phyloP scores from a whole-genome alignment of 2,888 invertebrate species.

The Aspidapion aeneum region DNA sequence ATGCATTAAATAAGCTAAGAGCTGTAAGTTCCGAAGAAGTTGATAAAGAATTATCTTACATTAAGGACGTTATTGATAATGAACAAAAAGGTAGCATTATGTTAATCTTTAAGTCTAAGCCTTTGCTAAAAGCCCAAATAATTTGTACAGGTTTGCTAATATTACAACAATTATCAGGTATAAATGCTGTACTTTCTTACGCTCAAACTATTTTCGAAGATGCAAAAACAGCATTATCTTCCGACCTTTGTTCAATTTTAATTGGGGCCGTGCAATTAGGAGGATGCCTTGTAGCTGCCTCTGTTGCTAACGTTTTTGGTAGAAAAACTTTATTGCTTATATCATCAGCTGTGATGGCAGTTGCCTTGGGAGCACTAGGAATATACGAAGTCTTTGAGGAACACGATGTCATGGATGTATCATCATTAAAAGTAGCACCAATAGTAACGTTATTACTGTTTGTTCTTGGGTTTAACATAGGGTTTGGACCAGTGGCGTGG shows the following conservation, averaged over 20 bases:
- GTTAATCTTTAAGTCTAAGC: slow-evolving; percentile 54
- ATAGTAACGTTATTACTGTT: slow-evolving; percentile 65
- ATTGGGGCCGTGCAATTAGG: slow-evolving; percentile 72
- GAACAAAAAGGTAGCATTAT: slow-evolving; percentile 19
- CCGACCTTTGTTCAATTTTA: slow-evolving; percentile 70
- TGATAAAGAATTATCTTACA: slow-evolving; percentile 56
- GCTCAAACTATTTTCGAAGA: slow-evolving; percentile 67
- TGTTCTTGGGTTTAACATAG: slow-evolving; percentile 69
- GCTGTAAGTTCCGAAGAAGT: slow-evolving; percentile 57
- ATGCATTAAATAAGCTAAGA: slow-evolving; percentile 63
- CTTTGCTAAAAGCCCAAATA: slow-evolving; percentile 73
- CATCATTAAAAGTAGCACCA: slow-evolving; percentile 69
- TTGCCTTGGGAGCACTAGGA: slow-evolving; percentile 51
- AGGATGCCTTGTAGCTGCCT: slow-evolving; percentile 69
- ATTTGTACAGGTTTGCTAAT: slow-evolving; percentile 69
- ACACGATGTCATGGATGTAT: slow-evolving; percentile 46
- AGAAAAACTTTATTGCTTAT: slow-evolving; percentile 66
- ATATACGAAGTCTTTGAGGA: slow-evolving; percentile 46
- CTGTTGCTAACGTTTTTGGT: slow-evolving; percentile 75
- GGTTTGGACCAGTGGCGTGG: slow-evolving; percentile 77
- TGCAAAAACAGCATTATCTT: slow-evolving; percentile 57
- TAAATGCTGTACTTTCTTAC: slow-evolving; percentile 79
- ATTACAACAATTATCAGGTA: slow-evolving; percentile 82
- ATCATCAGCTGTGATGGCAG: slow-evolving; percentile 63
- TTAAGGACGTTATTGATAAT: slow-evolving; percentile 21